Evolutionary conservation across 2,113 vertebrate genomes (phyloP).

Genomic region (Podocnemis expansa): DNA sequence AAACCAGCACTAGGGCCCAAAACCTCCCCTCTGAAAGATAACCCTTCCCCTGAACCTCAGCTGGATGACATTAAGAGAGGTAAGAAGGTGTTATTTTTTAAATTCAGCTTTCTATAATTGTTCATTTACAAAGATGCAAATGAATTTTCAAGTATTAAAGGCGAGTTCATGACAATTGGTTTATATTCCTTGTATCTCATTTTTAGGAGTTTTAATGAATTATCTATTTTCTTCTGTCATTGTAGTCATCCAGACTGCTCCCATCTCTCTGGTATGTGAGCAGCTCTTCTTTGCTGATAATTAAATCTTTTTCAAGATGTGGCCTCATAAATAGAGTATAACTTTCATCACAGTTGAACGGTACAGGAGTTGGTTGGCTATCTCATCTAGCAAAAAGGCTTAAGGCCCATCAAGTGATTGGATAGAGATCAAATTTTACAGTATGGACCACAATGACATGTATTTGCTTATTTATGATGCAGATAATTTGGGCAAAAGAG

Average conservation of each 20-base stretch:
- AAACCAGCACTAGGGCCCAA: conserved; percentile 91
- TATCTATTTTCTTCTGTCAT: conserved; percentile 38
- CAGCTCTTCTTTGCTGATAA: conserved; percentile 6
- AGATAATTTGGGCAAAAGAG: neutral
- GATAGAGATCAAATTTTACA: neutral
- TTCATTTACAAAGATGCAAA: neutral
- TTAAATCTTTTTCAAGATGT: neutral
- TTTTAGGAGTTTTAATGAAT: conserved; percentile 18
- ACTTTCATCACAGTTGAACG: neutral
- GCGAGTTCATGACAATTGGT: neutral
- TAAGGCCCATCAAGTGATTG: neutral
- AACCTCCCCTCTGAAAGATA: conserved; percentile 94
- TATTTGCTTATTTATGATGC: neutral
- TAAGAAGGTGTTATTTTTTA: conserved; percentile 56
- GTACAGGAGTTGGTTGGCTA: neutral
- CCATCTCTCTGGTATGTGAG: neutral
- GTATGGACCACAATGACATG: neutral
- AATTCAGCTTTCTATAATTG: neutral
- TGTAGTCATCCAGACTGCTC: neutral
- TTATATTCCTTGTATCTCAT: conserved; percentile 22
- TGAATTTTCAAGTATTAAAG: neutral
- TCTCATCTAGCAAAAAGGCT: neutral
- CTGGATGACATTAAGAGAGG: conserved; percentile 99
- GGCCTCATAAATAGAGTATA: neutral
- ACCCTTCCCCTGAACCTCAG: conserved; percentile 96